These are phyloP conservation scores for Dicycla oo DNA, from an alignment of 2,888 invertebrate species.

Conservation along the genomic window DNA sequence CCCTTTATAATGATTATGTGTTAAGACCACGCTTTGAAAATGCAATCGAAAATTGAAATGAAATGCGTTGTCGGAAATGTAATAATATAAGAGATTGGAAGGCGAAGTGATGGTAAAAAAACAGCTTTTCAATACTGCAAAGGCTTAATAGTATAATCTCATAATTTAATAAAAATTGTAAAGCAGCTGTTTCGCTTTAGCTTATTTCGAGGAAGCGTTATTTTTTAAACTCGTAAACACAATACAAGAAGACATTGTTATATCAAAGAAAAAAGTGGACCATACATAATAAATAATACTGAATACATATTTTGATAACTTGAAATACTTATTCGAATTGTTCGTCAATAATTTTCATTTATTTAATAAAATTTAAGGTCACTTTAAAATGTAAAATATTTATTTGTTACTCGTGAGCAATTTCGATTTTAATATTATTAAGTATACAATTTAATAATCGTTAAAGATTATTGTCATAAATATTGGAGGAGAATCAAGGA, in stretches of 20 bases:
- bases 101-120: constrained; percentile 48
- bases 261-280: constrained; percentile 15
- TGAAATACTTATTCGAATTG: constrained; percentile 53
- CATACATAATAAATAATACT: constrained; percentile 61
- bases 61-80: constrained; percentile 77
- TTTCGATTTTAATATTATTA: constrained; percentile 62
- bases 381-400: constrained; percentile 68
- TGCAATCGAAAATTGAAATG: constrained; percentile 73
- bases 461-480: constrained; percentile 63
- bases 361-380: constrained; percentile 71
- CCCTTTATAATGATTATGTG: constrained; percentile 62
- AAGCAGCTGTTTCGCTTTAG: constrained; percentile 35
- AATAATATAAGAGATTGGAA: constrained; percentile 51
- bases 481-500: constrained; percentile 41
- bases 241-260: constrained; percentile 46
- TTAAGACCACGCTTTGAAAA: constrained; percentile 68
- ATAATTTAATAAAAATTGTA: constrained; percentile 34
- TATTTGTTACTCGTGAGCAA: constrained; percentile 71
- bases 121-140: constrained; percentile 46
- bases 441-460: constrained; percentile 54
- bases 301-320: constrained; percentile 52
- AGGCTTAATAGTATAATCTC: constrained; percentile 54
- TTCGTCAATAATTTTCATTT: constrained; percentile 58
- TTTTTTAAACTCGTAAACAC: constrained; percentile 49
- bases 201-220: constrained; percentile 49